Conservation (phyloP, 2,888 invertebrate genomes). For the Dynastes tityus region DNA sequence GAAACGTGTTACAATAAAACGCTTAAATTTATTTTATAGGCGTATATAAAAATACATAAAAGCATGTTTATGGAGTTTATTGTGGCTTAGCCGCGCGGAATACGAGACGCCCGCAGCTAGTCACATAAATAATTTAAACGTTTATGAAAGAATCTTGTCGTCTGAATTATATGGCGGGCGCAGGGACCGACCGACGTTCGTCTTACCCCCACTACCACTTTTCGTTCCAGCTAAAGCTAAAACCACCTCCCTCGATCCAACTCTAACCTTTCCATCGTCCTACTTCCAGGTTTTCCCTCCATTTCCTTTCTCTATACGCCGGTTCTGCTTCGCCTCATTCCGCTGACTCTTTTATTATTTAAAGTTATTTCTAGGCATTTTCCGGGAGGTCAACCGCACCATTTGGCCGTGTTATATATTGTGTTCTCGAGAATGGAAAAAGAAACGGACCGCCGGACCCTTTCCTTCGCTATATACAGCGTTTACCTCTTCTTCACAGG, state of each 20-base stretch:
- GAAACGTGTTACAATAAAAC: conserved; percentile 37
- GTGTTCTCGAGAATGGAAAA: conserved; percentile 26
- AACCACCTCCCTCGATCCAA: not conserved
- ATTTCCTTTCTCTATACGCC: conserved; percentile 1
- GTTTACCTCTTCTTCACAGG: no score
- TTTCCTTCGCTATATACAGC: not conserved
- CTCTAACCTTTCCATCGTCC: not conserved
- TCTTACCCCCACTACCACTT: not conserved
- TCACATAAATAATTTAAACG: conserved; percentile 49
- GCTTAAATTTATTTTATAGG: conserved; percentile 44
- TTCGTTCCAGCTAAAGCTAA: not conserved
- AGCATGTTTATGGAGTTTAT: conserved; percentile 44
- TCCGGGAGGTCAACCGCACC: conserved; percentile 47
- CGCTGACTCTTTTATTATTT: conserved; percentile 46
- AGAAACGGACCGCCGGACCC: conserved; percentile 10
- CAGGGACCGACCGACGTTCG: conserved; percentile 5
- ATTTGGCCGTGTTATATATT: conserved; percentile 45
- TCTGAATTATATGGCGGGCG: conserved; percentile 44
- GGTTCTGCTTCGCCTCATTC: conserved; percentile 20
- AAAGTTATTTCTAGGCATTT: conserved; percentile 48
- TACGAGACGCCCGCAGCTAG: conserved; percentile 43
- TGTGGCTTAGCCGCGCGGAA: conserved; percentile 36
- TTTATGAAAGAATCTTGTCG: conserved; percentile 50
- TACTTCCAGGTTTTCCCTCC: not conserved
- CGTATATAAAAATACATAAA: conserved; percentile 43